Conservation (phyloP, 2,888 invertebrate genomes). For the Parnassius orleans region DNA sequence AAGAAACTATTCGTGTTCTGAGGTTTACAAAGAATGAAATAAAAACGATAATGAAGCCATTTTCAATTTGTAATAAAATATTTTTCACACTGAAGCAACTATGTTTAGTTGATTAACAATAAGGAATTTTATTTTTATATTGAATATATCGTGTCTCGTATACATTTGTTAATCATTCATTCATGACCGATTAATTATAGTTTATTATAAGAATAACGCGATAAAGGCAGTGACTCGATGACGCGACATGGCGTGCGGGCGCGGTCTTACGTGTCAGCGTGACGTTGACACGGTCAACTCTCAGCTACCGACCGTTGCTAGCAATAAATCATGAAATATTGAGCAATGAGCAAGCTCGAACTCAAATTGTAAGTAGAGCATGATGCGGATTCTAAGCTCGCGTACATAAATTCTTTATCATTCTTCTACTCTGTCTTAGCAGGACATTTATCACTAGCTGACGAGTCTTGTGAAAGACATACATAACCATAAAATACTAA, state of each 20-base stretch:
- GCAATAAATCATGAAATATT: conserved; percentile 38
- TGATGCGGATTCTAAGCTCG: conserved; percentile 32
- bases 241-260: conserved; percentile 42
- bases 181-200: conserved; percentile 20
- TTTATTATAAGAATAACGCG: conserved; percentile 21
- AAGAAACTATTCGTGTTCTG: too few species aligned
- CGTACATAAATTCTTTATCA: conserved; percentile 30
- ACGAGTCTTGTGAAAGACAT: conserved; percentile 21
- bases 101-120: not conserved
- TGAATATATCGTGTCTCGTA: not conserved
- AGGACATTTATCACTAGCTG: conserved; percentile 29
- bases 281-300: conserved; percentile 20
- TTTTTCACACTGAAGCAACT: too few species aligned
- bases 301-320: conserved; percentile 13
- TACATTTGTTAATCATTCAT: conserved; percentile 17
- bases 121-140: not conserved
- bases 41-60: too few species aligned
- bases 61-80: too few species aligned
- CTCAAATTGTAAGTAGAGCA: conserved; percentile 28
- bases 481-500: conserved; percentile 5
- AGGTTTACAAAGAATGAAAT: too few species aligned
- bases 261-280: conserved; percentile 15
- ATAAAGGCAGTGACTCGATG: conserved; percentile 33
- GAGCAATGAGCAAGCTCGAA: conserved; percentile 36
- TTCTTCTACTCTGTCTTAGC: conserved; percentile 17